Evolutionary conservation across 2,113 vertebrate species (phyloP), one percentile per base, ranked within the genome.

Genomic region (Silurus asotus): DNA sequence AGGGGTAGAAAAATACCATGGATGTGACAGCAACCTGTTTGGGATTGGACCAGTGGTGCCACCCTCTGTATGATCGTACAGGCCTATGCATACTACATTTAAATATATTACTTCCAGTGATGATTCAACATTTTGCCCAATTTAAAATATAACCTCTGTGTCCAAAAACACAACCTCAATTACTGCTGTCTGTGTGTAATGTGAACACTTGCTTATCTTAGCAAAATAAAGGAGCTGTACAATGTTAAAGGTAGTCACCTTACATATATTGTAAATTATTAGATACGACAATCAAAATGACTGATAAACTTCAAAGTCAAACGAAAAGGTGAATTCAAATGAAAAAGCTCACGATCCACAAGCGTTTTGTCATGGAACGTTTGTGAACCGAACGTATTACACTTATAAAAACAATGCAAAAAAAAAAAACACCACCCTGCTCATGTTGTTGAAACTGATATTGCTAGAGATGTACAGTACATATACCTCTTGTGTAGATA

Each of bases 361-460:
- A 8, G 11, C 4, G 23, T 9, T 70, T 48, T 19, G 17, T 19
- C 37, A 14, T 20, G 37, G 15, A 72, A 3, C 5, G 4, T 3
- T 10, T 74, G 37, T 49, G 20, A 23, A 10, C 3, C 48, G 4
- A 74, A 2, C 49, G 70, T 14, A 70, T 45, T 70, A 19, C 2
- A 0, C 17, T 51, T 51, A 49, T 37, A 37, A 37, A 37, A 5
- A 23, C 37, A 28, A 7, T 70, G 28, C 37, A 58, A 59, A 79
- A 79, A 53, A 4, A 14, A 74, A 53, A 56, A 56, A 20, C n/a
- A n/a, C n/a, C n/a, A 55, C 0, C 28, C 8, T 61, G 14, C 37
- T 75, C 7, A 62, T 49, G 49, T n/a, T 83, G 55, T 45, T 59
- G 28, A 83, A 56, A 48, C n/a, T 62, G 81, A 65, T 56, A 49